Evolutionary conservation across 1,140 invertebrate genomes (phyloP).

Genomic region (Oryctes rhinoceros): DNA sequence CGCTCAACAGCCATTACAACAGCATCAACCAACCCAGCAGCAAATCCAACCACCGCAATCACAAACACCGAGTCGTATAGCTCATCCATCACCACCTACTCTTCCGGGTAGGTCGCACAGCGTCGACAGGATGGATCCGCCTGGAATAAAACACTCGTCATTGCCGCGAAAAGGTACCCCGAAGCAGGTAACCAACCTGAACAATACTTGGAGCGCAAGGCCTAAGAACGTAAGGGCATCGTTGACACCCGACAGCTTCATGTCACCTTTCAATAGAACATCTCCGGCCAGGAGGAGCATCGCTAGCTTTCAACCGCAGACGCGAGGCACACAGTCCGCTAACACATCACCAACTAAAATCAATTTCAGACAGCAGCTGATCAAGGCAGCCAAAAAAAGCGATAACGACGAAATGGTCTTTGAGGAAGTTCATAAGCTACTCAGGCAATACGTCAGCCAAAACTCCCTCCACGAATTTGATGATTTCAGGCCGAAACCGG

Average conservation of each 20-base stretch:
- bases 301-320: constrained; percentile 63
- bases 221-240: constrained; percentile 66
- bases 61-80: constrained; percentile 54
- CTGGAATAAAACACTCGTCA: constrained; percentile 56
- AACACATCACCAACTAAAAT: constrained; percentile 73
- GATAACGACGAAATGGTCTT: constrained; percentile 74
- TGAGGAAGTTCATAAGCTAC: constrained; percentile 75
- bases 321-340: constrained; percentile 63
- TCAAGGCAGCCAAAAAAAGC: constrained; percentile 72
- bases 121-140: constrained; percentile 54
- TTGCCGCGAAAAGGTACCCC: constrained; percentile 62
- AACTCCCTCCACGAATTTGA: constrained; percentile 67
- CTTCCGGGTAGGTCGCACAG: constrained; percentile 49
- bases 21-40: constrained; percentile 40
- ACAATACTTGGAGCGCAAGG: constrained; percentile 60
- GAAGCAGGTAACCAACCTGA: constrained; percentile 68
- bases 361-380: constrained; percentile 74
- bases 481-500: constrained; percentile 44
- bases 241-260: constrained; percentile 74
- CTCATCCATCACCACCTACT: constrained; percentile 56
- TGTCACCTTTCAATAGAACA: constrained; percentile 71
- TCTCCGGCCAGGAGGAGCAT: constrained; percentile 69
- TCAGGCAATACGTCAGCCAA: constrained; percentile 69
- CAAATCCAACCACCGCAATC: not conserved
- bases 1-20: not conserved